Evolutionary conservation across 2,113 vertebrate genomes (phyloP).

Genomic region (Pachyramphus minor): DNA sequence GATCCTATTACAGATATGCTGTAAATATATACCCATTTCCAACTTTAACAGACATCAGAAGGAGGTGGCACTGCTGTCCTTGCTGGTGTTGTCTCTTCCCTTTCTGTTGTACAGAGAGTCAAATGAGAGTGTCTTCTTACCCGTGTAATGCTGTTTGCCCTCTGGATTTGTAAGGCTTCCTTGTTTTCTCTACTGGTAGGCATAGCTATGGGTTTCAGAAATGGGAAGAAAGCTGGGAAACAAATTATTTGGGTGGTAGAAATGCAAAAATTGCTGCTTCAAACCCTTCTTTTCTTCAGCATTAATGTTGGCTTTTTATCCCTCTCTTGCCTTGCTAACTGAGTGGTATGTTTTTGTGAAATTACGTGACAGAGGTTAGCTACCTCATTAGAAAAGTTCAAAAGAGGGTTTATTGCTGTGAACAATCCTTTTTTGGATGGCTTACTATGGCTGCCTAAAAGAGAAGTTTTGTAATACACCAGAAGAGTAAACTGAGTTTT

Average conservation of each 20-base stretch:
- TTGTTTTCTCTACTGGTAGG: background rate
- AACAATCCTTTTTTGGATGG: rapidly evolving
- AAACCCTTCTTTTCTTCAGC: background rate
- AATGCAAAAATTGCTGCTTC: background rate
- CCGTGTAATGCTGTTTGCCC: background rate
- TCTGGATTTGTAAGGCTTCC: background rate
- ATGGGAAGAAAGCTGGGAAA: background rate
- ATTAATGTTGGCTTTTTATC: background rate
- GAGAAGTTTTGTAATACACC: background rate
- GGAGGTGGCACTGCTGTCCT: background rate
- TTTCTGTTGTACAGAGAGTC: background rate
- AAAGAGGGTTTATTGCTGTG: background rate
- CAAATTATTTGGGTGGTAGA: background rate
- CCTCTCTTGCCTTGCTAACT: background rate
- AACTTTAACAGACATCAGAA: background rate
- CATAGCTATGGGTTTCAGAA: background rate
- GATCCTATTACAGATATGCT: background rate
- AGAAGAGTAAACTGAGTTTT: background rate
- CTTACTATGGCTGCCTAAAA: background rate
- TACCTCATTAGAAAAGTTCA: background rate
- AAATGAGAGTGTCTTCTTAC: background rate
- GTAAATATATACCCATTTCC: background rate
- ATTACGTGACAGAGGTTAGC: background rate
- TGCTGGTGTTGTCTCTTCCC: background rate
- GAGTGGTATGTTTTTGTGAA: background rate